Evolutionary conservation across 1,140 invertebrate genomes (phyloP), one percentile per base, ranked within the genome.

Genomic region (Globodera rostochiensis): DNA sequence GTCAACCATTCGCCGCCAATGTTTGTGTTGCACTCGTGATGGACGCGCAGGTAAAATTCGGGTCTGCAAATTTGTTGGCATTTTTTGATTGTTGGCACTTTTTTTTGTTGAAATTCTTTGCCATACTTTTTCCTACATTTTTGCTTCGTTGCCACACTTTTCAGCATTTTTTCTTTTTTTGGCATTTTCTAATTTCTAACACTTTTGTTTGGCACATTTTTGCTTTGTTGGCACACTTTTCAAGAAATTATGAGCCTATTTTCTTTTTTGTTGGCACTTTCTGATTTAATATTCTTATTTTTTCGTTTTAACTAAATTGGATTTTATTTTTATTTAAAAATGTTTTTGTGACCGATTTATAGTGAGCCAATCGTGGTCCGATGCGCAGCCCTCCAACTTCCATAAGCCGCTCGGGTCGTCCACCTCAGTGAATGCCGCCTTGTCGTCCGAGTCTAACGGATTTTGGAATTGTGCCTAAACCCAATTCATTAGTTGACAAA

Each of bases 371-470:
- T 84, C 83, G 46, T 73, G 74, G 47, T 84, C 84, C 7, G 50
- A 67, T 5, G 73, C 84, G 53, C 84, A 84, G 8, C 84, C 84
- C 45, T 84, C 85, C 45, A 85, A 46, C 19, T 79, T 67, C 15
- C 75, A 85, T 46, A 84, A 21, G 7, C 84, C 84, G 60, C 70
- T 53, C 13, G 64, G 49, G 36, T 84, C 53, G 15, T 80, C 77
- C 49, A 85, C 79, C 15, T 50, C 25, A 6, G 84, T 66, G 57
- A 86, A 77, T 8, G 45, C 83, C 8, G 84, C 83, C 47, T 86
- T 84, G 77, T 85, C 84, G 66, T 85, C 84, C 3, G 84, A 81
- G 84, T 85, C 84, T 45, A 85, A 11, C 11, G 81, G 84, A 74
- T 85, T 86, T 50, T 77, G 50, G 36, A 84, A 50, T 15, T 36